Evolutionary conservation across 2,888 invertebrate genomes (phyloP).

Genomic region (Chorisops tibialis): DNA sequence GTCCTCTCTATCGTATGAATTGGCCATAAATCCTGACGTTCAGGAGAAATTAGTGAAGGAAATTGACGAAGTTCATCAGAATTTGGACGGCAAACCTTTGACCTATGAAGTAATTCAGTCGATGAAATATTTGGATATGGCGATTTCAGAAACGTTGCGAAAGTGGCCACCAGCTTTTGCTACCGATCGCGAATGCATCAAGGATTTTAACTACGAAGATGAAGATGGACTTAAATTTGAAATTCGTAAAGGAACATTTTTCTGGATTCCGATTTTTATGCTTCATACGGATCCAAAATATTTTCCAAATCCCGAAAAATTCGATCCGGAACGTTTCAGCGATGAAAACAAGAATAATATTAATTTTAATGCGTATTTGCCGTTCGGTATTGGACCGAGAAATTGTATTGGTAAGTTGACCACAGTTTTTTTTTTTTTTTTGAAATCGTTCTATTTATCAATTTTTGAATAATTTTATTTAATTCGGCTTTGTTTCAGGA

Average conservation of each 20-base stretch:
- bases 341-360: constrained; percentile 53
- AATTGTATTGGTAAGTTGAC: constrained; percentile 52
- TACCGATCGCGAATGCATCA: constrained; percentile 54
- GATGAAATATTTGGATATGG: constrained; percentile 63
- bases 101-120: constrained; percentile 55
- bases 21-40: constrained; percentile 55
- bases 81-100: constrained; percentile 48
- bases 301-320: constrained; percentile 53
- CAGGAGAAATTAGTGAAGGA: constrained; percentile 55
- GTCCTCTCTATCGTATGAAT: constrained; percentile 54
- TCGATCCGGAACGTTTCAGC: constrained; percentile 55
- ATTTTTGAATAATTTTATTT: no score
- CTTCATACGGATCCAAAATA: constrained; percentile 52
- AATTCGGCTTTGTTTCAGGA: constrained; percentile 14
- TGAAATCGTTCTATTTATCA: no score
- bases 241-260: constrained; percentile 24
- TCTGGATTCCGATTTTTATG: constrained; percentile 44
- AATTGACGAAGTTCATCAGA: constrained; percentile 51
- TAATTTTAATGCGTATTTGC: constrained; percentile 47
- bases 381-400: constrained; percentile 56
- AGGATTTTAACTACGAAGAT: constrained; percentile 49
- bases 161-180: constrained; percentile 53
- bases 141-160: constrained; percentile 56
- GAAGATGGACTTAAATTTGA: constrained; percentile 31
- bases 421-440: background rate